These are phyloP conservation scores for Galeruca laticollis DNA, from an alignment of 2,888 invertebrate genomes.

Conservation along the genomic window DNA sequence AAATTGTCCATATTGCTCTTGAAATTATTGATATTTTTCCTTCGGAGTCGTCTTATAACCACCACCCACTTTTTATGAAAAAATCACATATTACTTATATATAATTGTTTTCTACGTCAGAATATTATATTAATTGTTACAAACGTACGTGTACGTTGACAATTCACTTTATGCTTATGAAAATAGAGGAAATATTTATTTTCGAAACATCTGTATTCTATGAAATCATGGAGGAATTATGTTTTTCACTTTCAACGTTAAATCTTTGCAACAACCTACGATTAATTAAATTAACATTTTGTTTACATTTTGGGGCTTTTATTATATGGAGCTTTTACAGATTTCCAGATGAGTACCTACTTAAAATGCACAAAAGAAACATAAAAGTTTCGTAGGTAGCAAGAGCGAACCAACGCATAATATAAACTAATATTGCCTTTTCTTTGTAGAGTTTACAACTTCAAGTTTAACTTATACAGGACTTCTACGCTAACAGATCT, in stretches of 20 bases:
- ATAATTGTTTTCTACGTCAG: neutral
- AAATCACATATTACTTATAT: neutral
- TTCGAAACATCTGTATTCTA: neutral
- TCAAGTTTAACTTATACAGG: conserved; percentile 17
- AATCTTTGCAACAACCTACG: conserved; percentile 50
- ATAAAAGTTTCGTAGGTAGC: conserved; percentile 32
- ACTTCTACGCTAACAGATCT: neutral
- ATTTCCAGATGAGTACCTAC: conserved; percentile 39
- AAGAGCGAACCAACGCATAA: conserved; percentile 27
- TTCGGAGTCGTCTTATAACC: too few species aligned
- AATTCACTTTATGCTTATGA: neutral
- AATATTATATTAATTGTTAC: neutral
- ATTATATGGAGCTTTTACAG: conserved; percentile 35
- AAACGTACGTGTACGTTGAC: neutral
- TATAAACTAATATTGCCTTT: conserved; percentile 38
- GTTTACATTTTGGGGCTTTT: conserved; percentile 50
- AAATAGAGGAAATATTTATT: neutral
- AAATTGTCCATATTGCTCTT: too few species aligned
- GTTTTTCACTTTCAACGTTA: conserved; percentile 32
- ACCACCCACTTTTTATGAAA: too few species aligned
- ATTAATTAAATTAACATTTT: conserved; percentile 58
- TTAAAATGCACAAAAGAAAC: conserved; percentile 46
- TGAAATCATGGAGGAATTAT: conserved; percentile 33
- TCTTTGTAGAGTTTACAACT: conserved; percentile 33
- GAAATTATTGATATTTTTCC: too few species aligned